These are phyloP conservation scores for Phyllostomus hastatus DNA, from an alignment of 2,113 vertebrate species.

Conservation along the genomic window DNA sequence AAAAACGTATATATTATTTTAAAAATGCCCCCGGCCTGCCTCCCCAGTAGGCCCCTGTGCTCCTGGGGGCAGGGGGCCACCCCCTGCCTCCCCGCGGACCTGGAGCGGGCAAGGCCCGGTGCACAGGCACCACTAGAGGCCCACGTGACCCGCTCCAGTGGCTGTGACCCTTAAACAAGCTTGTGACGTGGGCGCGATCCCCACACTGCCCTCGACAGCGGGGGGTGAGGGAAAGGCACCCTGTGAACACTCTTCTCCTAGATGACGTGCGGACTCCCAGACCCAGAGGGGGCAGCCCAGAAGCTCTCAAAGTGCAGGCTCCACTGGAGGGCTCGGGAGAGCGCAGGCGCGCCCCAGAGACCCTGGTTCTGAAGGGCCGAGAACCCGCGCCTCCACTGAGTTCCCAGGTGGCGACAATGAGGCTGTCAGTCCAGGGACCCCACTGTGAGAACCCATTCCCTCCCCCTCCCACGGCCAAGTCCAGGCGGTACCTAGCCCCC, in stretches of 20 bases:
- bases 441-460: not conserved
- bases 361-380: not conserved
- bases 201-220: too few species aligned
- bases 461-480: not conserved
- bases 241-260: not conserved
- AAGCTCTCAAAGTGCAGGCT: not conserved
- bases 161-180: not conserved
- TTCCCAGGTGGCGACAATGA: not conserved
- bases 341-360: not conserved
- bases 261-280: not conserved
- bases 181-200: not conserved
- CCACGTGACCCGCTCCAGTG: fast-evolving
- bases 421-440: not conserved
- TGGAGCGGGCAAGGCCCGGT: not conserved
- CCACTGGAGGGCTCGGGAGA: not conserved
- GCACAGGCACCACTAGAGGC: not conserved
- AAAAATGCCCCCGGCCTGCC: not conserved
- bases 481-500: not conserved
- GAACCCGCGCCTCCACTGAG: not conserved
- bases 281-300: not conserved
- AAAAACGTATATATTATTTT: not conserved
- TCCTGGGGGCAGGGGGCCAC: not conserved
- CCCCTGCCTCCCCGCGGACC: not conserved
- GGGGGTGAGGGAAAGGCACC: not conserved
- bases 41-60: not conserved